Base-by-base conservation (phyloP, 2,797 vertebrate genomes). In the Rhincodon typus region DNA sequence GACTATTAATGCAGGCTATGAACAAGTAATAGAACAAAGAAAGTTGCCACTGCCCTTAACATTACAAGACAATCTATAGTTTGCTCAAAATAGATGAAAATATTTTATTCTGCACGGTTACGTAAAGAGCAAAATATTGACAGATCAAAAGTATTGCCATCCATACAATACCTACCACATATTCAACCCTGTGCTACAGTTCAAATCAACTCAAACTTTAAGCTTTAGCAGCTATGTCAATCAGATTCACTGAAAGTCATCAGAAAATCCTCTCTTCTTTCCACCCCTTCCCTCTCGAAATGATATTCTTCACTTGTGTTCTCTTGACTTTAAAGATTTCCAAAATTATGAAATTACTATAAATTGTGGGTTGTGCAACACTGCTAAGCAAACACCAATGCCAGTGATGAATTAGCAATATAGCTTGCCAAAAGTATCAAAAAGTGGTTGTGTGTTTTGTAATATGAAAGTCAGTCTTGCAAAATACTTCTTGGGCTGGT, bases 321-420 rank as follows among this genome's bases (percentile, higher is more conserved):
- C n/a, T 82, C n/a, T 82, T 82, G 17, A 42, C 77, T 79, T 38
- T 19, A 19, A 79, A 79, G 34, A 38, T 79, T 79, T 79, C n/a
- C 34, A 77, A n/a, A 77, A 79, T n/a, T 77, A 34, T 74, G 72
- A 74, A n/a, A 77, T 77, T n/a, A 15, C 74, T n/a, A 77, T 34
- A 77, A 77, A 77, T 77, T 77, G 34, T n/a, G 30, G 15, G 74
- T 77, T 77, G 34, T 21, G n/a, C 42, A 82, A 82, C 77, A 21
- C 42, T 82, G n/a, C 79, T 42, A 82, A 82, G 38, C n/a, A 38
- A 38, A 82, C 99, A 27, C 97, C 98, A 0, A 98, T 98, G 96
- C 98, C 99, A 23, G 98, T 98, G 96, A 98, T 96, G 72, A 98
- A 99, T 96, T 99, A 99, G 96, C 98, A 98, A 96, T 98, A 98